Evolutionary conservation across 2,888 invertebrate genomes (phyloP), one percentile per base, ranked within the genome.

Genomic region (Dynastes grantii): DNA sequence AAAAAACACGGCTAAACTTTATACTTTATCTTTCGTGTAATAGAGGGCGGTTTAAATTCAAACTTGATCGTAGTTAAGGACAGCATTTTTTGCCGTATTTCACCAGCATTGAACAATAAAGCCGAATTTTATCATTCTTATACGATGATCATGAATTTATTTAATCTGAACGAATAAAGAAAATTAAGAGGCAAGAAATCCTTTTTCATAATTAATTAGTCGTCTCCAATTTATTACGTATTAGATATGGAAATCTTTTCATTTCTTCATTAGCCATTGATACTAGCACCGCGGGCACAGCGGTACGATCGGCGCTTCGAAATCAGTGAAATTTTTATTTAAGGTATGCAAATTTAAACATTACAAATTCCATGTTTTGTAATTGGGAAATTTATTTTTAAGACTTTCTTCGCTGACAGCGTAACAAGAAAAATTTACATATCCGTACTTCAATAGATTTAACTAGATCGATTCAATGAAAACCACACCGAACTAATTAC

Each of bases 341-440:
- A 58, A 58, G 8, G 55, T 78, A 76, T 76, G 77, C 77, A 73
- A 78, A 78, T 78, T 51, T 37, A 37, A 76, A 65, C 78, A 78
- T 80, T 81, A 80, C 68, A 80, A 81, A 83, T 83, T 82, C 82
- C 81, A 82, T 83, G 82, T 82, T 83, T 83, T 81, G 81, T 83
- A 82, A 83, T 82, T 81, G 82, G 81, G 80, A 81, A 80, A 83
- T 84, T 84, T 83, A 81, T 81, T 82, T 22, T 81, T 80, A 81
- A 80, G 79, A 78, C 79, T 68, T 76, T 68, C 51, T 78, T 78
- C 29, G 22, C 9, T 22, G 22, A 16, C 55, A 2, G 55, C 2
- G 55, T 22, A 16, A 22, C 22, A 13, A 58, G 29, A 61, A 29
- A 70, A 78, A 76, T 78, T 78, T 78, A 68, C 78, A 76, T 78